These are phyloP conservation scores for Anorthoa munda DNA, from an alignment of 2,888 invertebrate genomes.

Conservation along the genomic window DNA sequence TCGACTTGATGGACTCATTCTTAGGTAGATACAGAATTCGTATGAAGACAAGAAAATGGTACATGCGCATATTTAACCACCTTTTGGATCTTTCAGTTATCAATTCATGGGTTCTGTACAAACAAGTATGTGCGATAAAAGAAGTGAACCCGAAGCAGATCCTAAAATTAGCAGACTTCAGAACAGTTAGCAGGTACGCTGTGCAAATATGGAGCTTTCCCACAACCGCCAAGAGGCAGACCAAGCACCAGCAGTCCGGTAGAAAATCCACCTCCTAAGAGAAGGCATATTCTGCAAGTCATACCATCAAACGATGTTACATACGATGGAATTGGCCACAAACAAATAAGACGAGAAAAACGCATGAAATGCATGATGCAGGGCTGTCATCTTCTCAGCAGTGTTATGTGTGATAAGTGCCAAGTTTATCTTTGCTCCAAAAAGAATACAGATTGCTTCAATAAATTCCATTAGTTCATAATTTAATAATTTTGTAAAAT, in stretches of 20 bases:
- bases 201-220: no score
- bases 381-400: constrained; percentile 1
- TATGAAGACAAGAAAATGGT: no score
- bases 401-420: constrained; percentile 2
- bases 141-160: no score
- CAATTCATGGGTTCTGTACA: no score
- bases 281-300: constrained; percentile 2
- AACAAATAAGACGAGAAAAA: background rate
- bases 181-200: no score
- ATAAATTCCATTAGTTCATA: background rate
- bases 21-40: no score
- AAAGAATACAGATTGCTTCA: constrained; percentile 2
- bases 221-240: no score
- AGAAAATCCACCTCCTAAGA: background rate
- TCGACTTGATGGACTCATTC: no score
- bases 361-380: background rate
- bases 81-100: no score
- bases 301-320: background rate
- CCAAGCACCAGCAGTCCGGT: background rate
- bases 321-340: constrained; percentile 1
- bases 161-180: no score
- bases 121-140: no score
- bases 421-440: background rate
- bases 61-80: no score
- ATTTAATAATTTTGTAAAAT: background rate